Base-by-base conservation (phyloP, 2,888 invertebrate genomes). In the Loripinus fragilis region DNA sequence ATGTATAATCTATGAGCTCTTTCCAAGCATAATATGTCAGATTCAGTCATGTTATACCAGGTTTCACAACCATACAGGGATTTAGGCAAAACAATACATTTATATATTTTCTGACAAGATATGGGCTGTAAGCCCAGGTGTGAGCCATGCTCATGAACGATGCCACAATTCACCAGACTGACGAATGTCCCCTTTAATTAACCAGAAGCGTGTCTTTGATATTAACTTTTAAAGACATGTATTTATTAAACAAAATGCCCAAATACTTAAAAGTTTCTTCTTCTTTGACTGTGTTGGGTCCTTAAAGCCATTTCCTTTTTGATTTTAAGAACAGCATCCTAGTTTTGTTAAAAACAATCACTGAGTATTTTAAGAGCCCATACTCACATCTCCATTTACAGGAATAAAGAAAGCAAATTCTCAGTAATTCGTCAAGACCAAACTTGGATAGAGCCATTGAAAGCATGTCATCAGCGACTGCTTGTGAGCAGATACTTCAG, bases 381-480 rank as follows among this genome's bases (percentile, higher is more conserved):
- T 76, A 76, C 38, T 66, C 23, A 50, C 55, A 80, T 2, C 76
- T 10, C 76, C 73, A 76, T 42, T 67, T 28, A 42, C 55, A 66
- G 30, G 65, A 45, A 35, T 80, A 73, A 23, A 20, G 30, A 35
- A 42, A 35, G 71, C 78, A 78, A 10, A 68, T 68, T 25, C 33
- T 17, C 25, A 74, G n/a, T 35, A 79, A 41, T 5, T 33, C 48
- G 38, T 74, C 33, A 23, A 71, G 60, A 25, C 35, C 48, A 0
- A 25, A 15, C 33, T 45, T 60, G 17, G 74, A 69, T 41, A 60
- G 64, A 17, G 69, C 30, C 15, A 55, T 30, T 15, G 71, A 68
- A 45, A 71, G 50, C 41, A 78, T 78, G 42, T 78, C 71, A 30
- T 72, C 72, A 33, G 75, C 74, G 17, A 74, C 71, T 17, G 78